Conservation (phyloP, 2,888 invertebrate species). For the Metellina segmentata region DNA sequence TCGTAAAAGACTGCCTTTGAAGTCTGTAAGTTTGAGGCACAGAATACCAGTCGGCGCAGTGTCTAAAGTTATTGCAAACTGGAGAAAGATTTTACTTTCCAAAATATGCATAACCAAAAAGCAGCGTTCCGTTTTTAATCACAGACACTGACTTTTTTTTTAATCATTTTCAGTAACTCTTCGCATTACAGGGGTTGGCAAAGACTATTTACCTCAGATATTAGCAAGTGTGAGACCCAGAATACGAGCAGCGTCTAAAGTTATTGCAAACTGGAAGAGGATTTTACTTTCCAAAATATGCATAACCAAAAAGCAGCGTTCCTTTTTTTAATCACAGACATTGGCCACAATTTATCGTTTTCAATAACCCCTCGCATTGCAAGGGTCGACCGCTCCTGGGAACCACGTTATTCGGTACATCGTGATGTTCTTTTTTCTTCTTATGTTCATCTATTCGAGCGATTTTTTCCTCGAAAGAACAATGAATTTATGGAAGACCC, state of each 20-base stretch:
- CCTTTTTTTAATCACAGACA: not conserved
- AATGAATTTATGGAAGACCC: constrained; percentile 17
- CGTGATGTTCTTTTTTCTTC: constrained; percentile 9
- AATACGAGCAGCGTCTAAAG: not conserved
- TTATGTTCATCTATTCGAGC: not conserved
- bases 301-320: not conserved
- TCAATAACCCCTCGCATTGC: constrained; percentile 16
- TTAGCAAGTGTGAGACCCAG: too few species aligned
- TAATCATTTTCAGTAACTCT: constrained; percentile 17
- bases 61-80: not conserved
- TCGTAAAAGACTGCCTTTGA: too few species aligned
- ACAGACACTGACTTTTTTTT: constrained; percentile 6
- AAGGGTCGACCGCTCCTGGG: not conserved
- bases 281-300: not conserved
- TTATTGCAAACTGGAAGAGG: not conserved
- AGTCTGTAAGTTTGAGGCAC: too few species aligned
- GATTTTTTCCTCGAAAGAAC: constrained; percentile 13
- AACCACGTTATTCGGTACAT: not conserved
- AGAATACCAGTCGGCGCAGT: too few species aligned
- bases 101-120: not conserved
- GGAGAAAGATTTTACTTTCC: not conserved
- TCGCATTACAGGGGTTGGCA: not conserved
- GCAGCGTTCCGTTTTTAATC: not conserved
- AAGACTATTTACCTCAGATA: too few species aligned
- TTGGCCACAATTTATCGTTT: constrained; percentile 21